Conservation (phyloP, 2,797 vertebrate genomes). For the Euthynnus affinis region DNA sequence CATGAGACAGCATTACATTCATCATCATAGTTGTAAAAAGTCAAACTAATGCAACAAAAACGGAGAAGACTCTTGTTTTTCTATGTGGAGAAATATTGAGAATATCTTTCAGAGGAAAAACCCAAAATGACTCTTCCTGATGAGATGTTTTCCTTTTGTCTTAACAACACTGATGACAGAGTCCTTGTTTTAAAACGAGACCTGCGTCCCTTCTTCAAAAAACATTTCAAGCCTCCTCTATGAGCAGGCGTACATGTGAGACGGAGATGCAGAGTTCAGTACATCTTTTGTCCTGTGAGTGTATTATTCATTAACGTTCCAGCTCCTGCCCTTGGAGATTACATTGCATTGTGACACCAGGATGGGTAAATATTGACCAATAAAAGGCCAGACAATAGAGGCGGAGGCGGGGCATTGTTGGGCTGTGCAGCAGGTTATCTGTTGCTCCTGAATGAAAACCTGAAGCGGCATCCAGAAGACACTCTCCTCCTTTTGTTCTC, state of each 20-base stretch:
- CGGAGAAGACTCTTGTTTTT: too few relatives aligned
- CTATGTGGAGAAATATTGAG: too few relatives aligned
- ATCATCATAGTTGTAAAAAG: too few relatives aligned
- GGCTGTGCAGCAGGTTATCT: not conserved
- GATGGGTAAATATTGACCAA: conserved; percentile 30
- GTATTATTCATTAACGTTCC: not conserved
- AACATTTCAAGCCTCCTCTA: not conserved
- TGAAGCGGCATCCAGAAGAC: not conserved
- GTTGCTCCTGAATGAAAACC: not conserved
- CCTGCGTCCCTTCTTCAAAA: too few relatives aligned
- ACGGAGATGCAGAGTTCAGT: not conserved
- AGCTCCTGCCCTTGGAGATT: not conserved
- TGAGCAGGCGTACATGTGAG: not conserved
- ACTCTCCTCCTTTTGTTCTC: not conserved
- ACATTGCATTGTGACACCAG: not conserved
- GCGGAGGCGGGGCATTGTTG: not conserved
- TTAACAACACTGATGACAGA: too few relatives aligned
- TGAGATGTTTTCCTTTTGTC: too few relatives aligned
- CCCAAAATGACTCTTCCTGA: too few relatives aligned
- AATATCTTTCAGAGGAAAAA: too few relatives aligned
- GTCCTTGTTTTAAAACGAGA: too few relatives aligned
- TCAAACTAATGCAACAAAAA: too few relatives aligned
- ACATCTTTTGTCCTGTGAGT: not conserved
- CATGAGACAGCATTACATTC: too few relatives aligned
- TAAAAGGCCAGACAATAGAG: not conserved